A percentile compares a stretch with the other conserved stretches of the same genome.
phyloP scores from a whole-genome alignment of 2,113 vertebrate genomes.

The Cinclus mexicanus region DNA sequence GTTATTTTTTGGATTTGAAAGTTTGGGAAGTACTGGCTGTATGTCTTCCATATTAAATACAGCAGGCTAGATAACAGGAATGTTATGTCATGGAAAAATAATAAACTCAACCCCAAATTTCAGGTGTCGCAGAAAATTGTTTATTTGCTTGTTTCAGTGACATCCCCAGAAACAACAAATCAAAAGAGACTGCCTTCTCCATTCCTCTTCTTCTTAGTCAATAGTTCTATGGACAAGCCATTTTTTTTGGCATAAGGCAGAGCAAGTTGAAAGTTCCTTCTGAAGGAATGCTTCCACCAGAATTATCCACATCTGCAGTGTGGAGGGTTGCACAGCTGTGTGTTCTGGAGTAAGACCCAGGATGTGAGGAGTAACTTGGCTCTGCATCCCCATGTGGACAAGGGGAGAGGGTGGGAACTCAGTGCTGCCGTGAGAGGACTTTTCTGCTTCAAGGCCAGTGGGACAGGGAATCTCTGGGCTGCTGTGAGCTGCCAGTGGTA shows the following conservation, averaged over 20 bases:
- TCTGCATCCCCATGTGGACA: background rate
- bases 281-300: background rate
- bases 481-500: too few relatives aligned
- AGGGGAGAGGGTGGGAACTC: background rate
- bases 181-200: background rate
- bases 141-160: background rate
- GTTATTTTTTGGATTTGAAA: background rate
- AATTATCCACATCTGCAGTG: background rate
- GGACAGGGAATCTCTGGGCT: rapidly evolving
- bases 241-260: background rate
- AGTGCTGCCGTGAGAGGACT: rapidly evolving
- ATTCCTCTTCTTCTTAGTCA: background rate
- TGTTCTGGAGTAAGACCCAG: rapidly evolving
- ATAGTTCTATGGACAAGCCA: background rate
- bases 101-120: background rate
- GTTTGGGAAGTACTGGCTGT: background rate
- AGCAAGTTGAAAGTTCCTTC: background rate
- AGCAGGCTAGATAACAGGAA: background rate
- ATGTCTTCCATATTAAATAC: background rate
- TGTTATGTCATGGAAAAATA: rapidly evolving
- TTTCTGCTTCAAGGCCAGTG: rapidly evolving
- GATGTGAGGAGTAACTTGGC: rapidly evolving
- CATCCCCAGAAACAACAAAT: background rate
- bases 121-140: background rate
- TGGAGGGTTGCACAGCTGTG: background rate